Conservation (phyloP, 2,113 vertebrate genomes). For the Siniperca knerii region DNA sequence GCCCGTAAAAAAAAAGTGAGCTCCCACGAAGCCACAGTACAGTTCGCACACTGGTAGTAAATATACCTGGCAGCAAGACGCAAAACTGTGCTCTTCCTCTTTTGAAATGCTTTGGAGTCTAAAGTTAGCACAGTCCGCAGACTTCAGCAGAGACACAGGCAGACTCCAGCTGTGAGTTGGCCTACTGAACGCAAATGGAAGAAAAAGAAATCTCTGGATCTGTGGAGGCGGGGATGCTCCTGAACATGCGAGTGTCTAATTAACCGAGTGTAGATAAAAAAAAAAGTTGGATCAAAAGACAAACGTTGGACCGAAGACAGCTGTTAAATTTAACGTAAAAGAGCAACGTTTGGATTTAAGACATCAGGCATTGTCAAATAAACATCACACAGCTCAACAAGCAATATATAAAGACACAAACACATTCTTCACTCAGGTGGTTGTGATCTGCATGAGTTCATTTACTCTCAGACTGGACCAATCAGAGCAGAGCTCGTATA, state of each 20-base stretch:
- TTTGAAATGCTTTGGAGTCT: slow-evolving; percentile 3
- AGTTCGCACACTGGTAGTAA: neutral
- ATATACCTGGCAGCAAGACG: neutral
- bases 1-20: too few species aligned
- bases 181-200: slow-evolving; percentile 12
- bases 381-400: neutral
- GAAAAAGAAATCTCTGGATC: neutral
- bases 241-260: neutral
- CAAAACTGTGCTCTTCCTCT: neutral
- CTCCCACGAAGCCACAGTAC: too few species aligned
- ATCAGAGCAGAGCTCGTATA: neutral
- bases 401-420: neutral
- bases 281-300: neutral
- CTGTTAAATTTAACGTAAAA: neutral
- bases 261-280: too few species aligned
- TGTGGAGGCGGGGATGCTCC: neutral
- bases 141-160: neutral
- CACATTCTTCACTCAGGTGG: too few species aligned
- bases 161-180: slow-evolving; percentile 17
- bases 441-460: neutral
- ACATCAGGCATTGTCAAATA: too few species aligned
- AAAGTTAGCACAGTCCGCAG: neutral
- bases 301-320: neutral
- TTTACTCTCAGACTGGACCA: neutral
- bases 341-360: neutral